phyloP scores from a whole-genome alignment of 2,113 vertebrate species.

The Lota lota region DNA sequence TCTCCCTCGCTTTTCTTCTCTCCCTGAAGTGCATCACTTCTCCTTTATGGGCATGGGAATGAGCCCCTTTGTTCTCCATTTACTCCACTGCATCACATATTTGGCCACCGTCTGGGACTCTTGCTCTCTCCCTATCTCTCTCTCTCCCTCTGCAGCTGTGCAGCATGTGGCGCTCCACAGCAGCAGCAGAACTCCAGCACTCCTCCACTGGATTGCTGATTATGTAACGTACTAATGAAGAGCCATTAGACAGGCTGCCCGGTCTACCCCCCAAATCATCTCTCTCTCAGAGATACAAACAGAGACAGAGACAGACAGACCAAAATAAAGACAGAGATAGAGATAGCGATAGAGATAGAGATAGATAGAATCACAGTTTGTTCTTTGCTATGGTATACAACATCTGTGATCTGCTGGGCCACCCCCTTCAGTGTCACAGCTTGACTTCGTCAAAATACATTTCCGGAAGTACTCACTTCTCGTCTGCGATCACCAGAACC shows the following conservation, averaged over 20 bases:
- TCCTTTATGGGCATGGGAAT: constrained; percentile 38
- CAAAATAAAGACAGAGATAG: too few species aligned
- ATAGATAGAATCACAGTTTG: too few species aligned
- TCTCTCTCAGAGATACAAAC: too few species aligned
- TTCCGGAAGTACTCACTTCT: too few species aligned
- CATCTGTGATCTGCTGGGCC: too few species aligned
- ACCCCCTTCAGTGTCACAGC: too few species aligned
- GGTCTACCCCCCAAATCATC: too few species aligned
- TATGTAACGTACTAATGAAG: constrained; percentile 59
- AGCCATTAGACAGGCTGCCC: constrained; percentile 26
- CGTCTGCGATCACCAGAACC: too few species aligned
- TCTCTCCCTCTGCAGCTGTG: constrained; percentile 32
- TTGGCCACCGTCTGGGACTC: constrained; percentile 64
- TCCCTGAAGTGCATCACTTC: constrained; percentile 57
- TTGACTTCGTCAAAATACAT: too few species aligned
- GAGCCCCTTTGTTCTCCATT: constrained; percentile 59
- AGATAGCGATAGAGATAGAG: too few species aligned
- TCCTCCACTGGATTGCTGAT: constrained; percentile 32
- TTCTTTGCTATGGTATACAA: too few species aligned
- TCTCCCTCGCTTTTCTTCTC: too few species aligned
- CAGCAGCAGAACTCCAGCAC: constrained; percentile 43
- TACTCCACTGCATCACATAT: constrained; percentile 56
- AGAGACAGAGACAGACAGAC: background rate
- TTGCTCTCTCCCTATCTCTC: constrained; percentile 30
- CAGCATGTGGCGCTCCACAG: constrained; percentile 20